Evolutionary conservation across 2,113 vertebrate species (phyloP).

Genomic region (Rhodinocichla rosea): DNA sequence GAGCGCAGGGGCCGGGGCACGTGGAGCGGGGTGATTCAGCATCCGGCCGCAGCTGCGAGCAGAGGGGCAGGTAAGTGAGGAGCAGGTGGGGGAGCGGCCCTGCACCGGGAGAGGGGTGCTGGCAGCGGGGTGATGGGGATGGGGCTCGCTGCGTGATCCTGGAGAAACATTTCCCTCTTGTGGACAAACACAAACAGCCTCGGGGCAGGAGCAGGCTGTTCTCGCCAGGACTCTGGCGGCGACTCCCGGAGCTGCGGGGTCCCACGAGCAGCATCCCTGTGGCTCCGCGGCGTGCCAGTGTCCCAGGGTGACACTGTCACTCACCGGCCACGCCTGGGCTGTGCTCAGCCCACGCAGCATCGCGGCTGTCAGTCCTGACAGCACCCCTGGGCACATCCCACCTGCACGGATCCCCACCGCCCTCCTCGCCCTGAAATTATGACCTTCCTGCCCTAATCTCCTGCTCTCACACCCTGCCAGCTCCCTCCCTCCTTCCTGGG

Average conservation of each 20-base stretch:
- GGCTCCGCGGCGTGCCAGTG: background rate
- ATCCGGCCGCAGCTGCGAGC: background rate
- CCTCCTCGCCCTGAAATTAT: background rate
- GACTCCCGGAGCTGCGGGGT: fast-evolving
- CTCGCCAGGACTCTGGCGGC: fast-evolving
- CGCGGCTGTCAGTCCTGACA: background rate
- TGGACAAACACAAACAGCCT: slow-evolving; percentile 10
- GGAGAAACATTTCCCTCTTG: slow-evolving; percentile 57
- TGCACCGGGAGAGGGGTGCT: fast-evolving
- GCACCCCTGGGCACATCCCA: background rate
- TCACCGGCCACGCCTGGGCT: background rate
- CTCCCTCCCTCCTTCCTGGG: background rate
- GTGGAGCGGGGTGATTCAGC: background rate
- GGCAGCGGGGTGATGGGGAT: background rate
- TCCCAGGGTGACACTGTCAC: background rate
- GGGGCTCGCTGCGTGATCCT: background rate
- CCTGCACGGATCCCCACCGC: background rate
- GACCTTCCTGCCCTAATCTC: background rate
- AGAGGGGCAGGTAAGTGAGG: background rate
- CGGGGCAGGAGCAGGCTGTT: background rate
- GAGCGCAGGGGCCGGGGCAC: background rate
- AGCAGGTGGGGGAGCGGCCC: background rate
- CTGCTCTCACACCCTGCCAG: background rate
- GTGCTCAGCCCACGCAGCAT: background rate
- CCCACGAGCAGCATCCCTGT: background rate